These are phyloP conservation scores for Bradypodion ventrale DNA, from an alignment of 2,797 vertebrate species.

Conservation along the genomic window DNA sequence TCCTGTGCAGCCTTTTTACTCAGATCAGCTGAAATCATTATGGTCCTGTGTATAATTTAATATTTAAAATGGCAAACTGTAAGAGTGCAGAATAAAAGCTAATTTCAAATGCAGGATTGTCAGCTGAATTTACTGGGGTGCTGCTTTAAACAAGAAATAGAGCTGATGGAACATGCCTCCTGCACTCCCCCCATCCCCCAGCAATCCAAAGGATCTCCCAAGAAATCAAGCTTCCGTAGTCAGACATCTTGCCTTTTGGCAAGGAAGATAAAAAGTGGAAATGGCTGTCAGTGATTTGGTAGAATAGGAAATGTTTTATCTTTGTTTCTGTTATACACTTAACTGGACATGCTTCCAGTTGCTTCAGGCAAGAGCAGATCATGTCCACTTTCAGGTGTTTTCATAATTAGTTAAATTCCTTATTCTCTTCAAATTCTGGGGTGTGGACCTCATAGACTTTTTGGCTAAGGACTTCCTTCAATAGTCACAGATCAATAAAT, in stretches of 20 bases:
- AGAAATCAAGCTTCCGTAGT: neutral
- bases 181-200: neutral
- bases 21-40: neutral
- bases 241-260: no score
- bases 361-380: no score
- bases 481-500: no score
- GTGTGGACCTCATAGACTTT: no score
- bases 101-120: no score
- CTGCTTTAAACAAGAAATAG: neutral
- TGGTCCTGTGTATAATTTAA: neutral
- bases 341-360: neutral
- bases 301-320: neutral
- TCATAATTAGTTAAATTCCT: no score
- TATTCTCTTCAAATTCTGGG: no score
- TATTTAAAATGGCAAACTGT: neutral
- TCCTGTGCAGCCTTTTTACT: neutral
- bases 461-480: no score
- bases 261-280: neutral
- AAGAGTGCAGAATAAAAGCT: neutral
- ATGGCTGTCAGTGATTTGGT: neutral
- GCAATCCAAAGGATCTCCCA: neutral
- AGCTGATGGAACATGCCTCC: no score
- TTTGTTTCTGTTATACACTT: neutral
- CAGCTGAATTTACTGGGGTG: no score
- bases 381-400: no score